phyloP scores from a whole-genome alignment of 2,888 invertebrate species.

The Epinotia demarniana region DNA sequence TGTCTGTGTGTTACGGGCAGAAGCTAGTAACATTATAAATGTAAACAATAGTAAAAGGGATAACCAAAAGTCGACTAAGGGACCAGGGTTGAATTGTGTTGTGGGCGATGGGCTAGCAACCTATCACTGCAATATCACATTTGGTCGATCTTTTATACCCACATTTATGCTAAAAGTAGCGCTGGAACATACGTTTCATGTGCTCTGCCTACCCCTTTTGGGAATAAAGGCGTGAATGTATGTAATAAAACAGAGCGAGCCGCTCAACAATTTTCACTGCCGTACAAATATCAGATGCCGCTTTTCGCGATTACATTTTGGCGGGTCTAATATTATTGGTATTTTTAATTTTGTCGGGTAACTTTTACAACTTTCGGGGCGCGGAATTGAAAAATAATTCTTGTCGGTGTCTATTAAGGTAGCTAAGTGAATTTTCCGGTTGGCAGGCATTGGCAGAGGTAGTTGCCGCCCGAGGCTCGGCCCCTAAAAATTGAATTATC shows the following conservation, averaged over 20 bases:
- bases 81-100: too few relatives aligned
- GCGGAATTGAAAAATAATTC: constrained; percentile 49
- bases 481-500: constrained; percentile 78
- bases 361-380: constrained; percentile 39
- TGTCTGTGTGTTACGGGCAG: too few relatives aligned
- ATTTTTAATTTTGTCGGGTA: constrained; percentile 22
- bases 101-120: too few relatives aligned
- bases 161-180: too few relatives aligned
- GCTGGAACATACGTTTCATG: too few relatives aligned
- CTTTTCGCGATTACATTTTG: neutral
- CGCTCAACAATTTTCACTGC: neutral
- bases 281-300: neutral
- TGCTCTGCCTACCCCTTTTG: too few relatives aligned
- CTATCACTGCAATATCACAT: too few relatives aligned
- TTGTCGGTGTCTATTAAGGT: constrained; percentile 51
- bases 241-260: neutral
- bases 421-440: constrained; percentile 54
- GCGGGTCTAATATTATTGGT: constrained; percentile 13
- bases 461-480: constrained; percentile 58
- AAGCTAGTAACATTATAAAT: too few relatives aligned
- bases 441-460: constrained; percentile 51
- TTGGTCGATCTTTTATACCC: too few relatives aligned
- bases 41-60: too few relatives aligned
- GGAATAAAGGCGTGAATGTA: too few relatives aligned
- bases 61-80: too few relatives aligned